phyloP scores from a whole-genome alignment of 2,113 vertebrate species.

The Mobula birostris region DNA sequence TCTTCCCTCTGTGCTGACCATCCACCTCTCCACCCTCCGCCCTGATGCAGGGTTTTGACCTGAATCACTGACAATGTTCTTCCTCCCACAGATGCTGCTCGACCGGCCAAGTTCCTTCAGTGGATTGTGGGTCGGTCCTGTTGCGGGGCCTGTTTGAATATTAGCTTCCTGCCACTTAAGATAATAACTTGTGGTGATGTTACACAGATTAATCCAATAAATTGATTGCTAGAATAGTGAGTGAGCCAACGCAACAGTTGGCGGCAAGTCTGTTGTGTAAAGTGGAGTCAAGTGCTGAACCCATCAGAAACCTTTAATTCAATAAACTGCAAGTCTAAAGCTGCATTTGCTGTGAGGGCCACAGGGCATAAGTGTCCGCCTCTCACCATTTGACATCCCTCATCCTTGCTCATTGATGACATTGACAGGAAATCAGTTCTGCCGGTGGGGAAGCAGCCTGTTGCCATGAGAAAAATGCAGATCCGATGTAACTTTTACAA shows the following conservation, averaged over 20 bases:
- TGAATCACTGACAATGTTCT: too few relatives aligned
- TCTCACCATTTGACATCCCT: background rate
- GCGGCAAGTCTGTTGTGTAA: background rate
- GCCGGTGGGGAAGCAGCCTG: background rate
- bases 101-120: too few relatives aligned
- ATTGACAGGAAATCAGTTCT: background rate
- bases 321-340: background rate
- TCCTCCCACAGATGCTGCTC: too few relatives aligned
- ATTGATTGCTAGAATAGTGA: background rate
- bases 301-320: background rate
- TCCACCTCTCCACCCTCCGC: too few relatives aligned
- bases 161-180: too few relatives aligned
- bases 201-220: background rate
- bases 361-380: background rate
- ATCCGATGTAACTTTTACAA: background rate
- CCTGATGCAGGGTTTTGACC: too few relatives aligned
- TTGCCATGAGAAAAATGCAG: background rate
- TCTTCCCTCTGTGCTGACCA: too few relatives aligned
- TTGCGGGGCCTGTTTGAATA: background rate
- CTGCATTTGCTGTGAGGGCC: background rate
- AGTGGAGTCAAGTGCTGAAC: background rate
- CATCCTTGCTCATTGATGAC: background rate
- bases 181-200: background rate
- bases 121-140: background rate
- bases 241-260: background rate